phyloP scores from a whole-genome alignment of 2,113 vertebrate genomes.

The Todiramphus chloris region DNA sequence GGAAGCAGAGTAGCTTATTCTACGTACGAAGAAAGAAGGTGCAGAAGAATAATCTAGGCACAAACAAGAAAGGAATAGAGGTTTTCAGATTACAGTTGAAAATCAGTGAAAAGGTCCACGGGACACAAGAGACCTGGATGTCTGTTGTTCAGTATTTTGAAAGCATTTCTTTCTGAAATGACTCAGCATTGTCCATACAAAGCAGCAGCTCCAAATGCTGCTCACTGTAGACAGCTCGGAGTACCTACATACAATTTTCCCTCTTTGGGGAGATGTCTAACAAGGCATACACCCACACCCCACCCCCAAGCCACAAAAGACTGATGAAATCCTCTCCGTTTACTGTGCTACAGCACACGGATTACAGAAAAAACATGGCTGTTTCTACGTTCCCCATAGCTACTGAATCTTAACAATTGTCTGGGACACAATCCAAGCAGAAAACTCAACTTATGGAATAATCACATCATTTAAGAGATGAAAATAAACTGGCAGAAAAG shows the following conservation, averaged over 20 bases:
- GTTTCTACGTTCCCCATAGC: neutral
- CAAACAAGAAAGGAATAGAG: neutral
- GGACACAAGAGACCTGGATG: neutral
- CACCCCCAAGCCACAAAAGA: slow-evolving; percentile 24
- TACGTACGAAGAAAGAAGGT: neutral
- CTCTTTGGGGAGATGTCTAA: slow-evolving; percentile 44
- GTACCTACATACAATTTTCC: slow-evolving; percentile 12
- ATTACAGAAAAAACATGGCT: slow-evolving; percentile 5
- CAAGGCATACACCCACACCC: slow-evolving; percentile 38
- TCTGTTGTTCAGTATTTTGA: neutral
- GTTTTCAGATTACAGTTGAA: neutral
- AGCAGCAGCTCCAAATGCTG: slow-evolving; percentile 24
- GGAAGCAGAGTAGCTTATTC: neutral
- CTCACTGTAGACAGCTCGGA: slow-evolving; percentile 27
- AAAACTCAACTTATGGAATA: slow-evolving; percentile 54
- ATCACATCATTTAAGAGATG: slow-evolving; percentile 49
- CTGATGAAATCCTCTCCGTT: slow-evolving; percentile 28
- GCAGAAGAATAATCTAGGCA: neutral
- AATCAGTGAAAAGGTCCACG: neutral
- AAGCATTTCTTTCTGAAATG: slow-evolving; percentile 33
- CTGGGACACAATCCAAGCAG: slow-evolving; percentile 51
- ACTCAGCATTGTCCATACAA: slow-evolving; percentile 56
- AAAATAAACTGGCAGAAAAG: slow-evolving; percentile 24
- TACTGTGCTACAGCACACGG: neutral
- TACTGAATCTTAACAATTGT: slow-evolving; percentile 37